These are phyloP conservation scores for Puma concolor DNA, from an alignment of 2,113 vertebrate species.

Conservation along the genomic window DNA sequence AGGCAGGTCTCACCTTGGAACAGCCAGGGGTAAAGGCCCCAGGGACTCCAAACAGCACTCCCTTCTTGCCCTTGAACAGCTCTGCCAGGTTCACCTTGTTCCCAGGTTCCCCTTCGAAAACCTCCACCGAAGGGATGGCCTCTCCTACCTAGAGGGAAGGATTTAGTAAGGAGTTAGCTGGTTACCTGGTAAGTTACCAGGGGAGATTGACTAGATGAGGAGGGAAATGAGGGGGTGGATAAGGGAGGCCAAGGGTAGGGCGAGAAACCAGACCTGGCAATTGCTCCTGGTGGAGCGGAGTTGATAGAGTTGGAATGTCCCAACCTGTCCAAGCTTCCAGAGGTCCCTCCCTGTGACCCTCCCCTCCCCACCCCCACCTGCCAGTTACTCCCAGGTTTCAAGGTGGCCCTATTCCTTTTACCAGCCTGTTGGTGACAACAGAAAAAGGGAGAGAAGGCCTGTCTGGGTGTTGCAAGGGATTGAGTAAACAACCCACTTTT, in stretches of 20 bases:
- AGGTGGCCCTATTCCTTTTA: not conserved
- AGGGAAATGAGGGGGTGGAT: fast-evolving
- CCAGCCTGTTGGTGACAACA: not conserved
- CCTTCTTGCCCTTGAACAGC: slow-evolving; percentile 92
- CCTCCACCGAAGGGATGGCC: slow-evolving; percentile 88
- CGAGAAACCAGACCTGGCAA: not conserved
- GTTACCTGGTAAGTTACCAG: not conserved
- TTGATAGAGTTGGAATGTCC: not conserved
- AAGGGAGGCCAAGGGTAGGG: too few relatives aligned
- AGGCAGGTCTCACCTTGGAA: slow-evolving; percentile 87
- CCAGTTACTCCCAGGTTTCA: not conserved
- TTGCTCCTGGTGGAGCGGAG: too few relatives aligned
- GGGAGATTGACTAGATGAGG: not conserved
- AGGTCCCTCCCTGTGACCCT: not conserved
- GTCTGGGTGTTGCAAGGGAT: not conserved
- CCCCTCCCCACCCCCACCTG: fast-evolving
- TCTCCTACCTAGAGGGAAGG: slow-evolving; percentile 88
- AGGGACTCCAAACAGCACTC: slow-evolving; percentile 93
- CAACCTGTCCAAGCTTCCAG: not conserved
- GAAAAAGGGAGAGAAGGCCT: not conserved
- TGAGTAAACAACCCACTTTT: not conserved
- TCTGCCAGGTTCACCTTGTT: slow-evolving; percentile 89
- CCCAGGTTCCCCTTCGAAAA: slow-evolving; percentile 90
- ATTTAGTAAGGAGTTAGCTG: not conserved
- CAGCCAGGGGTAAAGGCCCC: slow-evolving; percentile 95